Evolutionary conservation across 2,888 invertebrate species (phyloP).

Genomic region (Anticlea derivata): DNA sequence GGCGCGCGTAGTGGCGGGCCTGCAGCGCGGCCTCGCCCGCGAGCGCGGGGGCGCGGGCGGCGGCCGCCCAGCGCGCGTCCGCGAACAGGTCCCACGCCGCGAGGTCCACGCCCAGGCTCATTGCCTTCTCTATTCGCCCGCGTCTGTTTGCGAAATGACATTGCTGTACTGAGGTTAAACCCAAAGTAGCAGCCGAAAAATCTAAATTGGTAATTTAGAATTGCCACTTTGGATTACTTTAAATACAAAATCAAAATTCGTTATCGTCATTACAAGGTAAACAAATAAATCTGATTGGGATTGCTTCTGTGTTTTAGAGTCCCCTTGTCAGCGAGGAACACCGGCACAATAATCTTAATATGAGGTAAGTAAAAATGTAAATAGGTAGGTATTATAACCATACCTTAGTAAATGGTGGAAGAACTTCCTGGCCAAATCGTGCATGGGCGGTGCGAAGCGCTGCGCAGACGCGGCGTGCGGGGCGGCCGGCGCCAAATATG

Average conservation of each 20-base stretch:
- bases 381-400: too few species aligned
- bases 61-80: conserved; percentile 91
- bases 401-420: conserved; percentile 93
- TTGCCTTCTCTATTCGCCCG: conserved; percentile 90
- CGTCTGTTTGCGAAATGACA: conserved; percentile 70
- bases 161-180: too few species aligned
- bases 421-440: conserved; percentile 92
- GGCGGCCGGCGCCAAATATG: conserved; percentile 89
- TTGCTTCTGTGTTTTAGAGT: too few species aligned
- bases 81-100: conserved; percentile 94
- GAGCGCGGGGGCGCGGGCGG: conserved; percentile 84
- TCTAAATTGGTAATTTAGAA: too few species aligned
- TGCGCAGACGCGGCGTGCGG: conserved; percentile 87
- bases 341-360: too few species aligned
- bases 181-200: too few species aligned
- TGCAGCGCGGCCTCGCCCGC: conserved; percentile 88
- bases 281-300: too few species aligned
- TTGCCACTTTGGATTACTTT: too few species aligned
- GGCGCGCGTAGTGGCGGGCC: conserved; percentile 72
- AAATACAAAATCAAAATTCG: too few species aligned
- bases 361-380: too few species aligned
- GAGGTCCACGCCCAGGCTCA: conserved; percentile 93
- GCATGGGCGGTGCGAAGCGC: conserved; percentile 89
- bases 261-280: too few species aligned
- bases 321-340: too few species aligned